These are phyloP conservation scores for Conus ventricosus DNA, from an alignment of 1,140 invertebrate species.

Conservation along the genomic window DNA sequence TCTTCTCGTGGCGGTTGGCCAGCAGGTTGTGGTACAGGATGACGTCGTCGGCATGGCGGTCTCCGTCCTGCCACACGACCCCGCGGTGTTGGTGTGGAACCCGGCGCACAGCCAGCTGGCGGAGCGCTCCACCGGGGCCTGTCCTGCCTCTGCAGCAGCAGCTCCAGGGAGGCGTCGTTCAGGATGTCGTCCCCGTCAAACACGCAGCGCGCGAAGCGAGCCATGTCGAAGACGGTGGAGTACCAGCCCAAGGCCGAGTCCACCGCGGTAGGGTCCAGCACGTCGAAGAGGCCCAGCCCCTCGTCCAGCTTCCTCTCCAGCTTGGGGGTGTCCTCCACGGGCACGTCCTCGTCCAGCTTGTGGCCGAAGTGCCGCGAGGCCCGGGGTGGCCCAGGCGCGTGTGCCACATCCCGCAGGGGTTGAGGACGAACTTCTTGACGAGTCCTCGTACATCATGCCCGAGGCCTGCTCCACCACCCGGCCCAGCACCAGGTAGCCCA, in stretches of 20 bases:
- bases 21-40: slow-evolving; percentile 61
- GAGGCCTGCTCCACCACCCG: slow-evolving; percentile 67
- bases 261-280: slow-evolving; percentile 51
- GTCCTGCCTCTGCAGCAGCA: slow-evolving; percentile 47
- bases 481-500: slow-evolving; percentile 73
- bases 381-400: slow-evolving; percentile 53
- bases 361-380: background rate
- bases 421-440: slow-evolving; percentile 62
- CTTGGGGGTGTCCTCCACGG: background rate
- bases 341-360: slow-evolving; percentile 37
- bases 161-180: slow-evolving; percentile 47
- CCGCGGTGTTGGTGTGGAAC: slow-evolving; percentile 57
- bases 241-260: slow-evolving; percentile 68
- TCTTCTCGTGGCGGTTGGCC: background rate
- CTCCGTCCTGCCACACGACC: slow-evolving; percentile 62
- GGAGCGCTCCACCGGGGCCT: slow-evolving; percentile 38
- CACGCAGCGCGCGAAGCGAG: slow-evolving; percentile 58
- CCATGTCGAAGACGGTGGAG: slow-evolving; percentile 66
- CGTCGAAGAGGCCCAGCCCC: slow-evolving; percentile 45
- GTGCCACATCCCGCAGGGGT: slow-evolving; percentile 72
- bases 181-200: slow-evolving; percentile 53
- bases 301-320: background rate
- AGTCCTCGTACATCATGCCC: slow-evolving; percentile 63
- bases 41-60: slow-evolving; percentile 60
- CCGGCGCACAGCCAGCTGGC: slow-evolving; percentile 59